A percentile compares a stretch with the other conserved stretches of the same genome.
Evolutionary conservation across 2,797 vertebrate species (phyloP).

Genomic region (Phrynocephalus guinanensis): DNA sequence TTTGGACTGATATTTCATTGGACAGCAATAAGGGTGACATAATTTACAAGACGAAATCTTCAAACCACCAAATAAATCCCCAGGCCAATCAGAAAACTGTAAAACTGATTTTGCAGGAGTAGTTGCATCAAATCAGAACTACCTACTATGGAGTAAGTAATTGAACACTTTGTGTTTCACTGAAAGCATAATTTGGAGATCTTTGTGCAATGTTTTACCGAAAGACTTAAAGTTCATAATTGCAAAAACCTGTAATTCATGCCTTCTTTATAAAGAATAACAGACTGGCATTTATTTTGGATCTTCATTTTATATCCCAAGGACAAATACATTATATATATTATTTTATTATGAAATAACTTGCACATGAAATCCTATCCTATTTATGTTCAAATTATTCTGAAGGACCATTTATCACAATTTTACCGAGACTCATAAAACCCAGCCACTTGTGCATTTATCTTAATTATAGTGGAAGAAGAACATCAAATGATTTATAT

Average conservation of each 20-base stretch:
- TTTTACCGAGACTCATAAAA: background rate
- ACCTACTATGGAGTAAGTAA: background rate
- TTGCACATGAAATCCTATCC: slow-evolving; percentile 1
- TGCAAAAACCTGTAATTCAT: background rate
- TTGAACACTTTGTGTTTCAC: background rate
- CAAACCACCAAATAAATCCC: too few relatives aligned
- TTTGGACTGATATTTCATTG: too few relatives aligned
- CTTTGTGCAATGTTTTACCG: background rate
- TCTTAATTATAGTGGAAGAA: background rate
- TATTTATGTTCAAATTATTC: background rate
- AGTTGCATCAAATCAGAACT: background rate
- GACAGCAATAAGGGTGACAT: too few relatives aligned
- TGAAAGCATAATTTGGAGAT: background rate
- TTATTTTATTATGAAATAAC: background rate
- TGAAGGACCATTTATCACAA: slow-evolving; percentile 6
- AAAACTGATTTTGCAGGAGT: background rate
- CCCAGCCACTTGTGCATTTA: background rate
- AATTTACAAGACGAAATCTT: too few relatives aligned
- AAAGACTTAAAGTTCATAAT: background rate
- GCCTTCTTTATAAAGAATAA: background rate
- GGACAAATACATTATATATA: background rate
- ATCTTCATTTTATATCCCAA: background rate
- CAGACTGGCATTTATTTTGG: background rate
- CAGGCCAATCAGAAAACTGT: too few relatives aligned
- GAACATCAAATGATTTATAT: slow-evolving; percentile 8